These are phyloP conservation scores for Aeoliscus strigatus DNA, from an alignment of 2,797 vertebrate species.

Conservation along the genomic window DNA sequence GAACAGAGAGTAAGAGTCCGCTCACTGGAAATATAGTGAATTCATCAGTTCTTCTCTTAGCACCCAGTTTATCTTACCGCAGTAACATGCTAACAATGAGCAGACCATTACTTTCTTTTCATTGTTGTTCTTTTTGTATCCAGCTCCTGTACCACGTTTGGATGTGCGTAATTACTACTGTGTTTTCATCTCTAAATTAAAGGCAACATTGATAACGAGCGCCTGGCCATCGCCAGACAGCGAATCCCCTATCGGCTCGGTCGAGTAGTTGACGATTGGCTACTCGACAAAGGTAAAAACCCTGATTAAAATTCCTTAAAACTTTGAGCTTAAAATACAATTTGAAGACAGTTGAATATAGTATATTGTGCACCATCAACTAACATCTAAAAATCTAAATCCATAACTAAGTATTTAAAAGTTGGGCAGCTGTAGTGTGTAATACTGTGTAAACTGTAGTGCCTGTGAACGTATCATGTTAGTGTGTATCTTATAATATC, in stretches of 20 bases:
- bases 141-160: constrained; percentile 77
- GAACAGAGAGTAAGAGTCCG: constrained; percentile 78
- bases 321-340: constrained; percentile 84
- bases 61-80: constrained; percentile 43
- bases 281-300: constrained; percentile 99
- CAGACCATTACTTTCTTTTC: constrained; percentile 78
- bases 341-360: constrained; percentile 91
- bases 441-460: constrained; percentile 99
- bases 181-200: constrained; percentile 89
- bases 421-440: constrained; percentile 97
- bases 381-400: constrained; percentile 99
- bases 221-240: constrained; percentile 99
- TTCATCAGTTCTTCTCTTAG: constrained; percentile 47
- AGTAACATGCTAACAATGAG: constrained; percentile 63
- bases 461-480: constrained; percentile 75
- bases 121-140: constrained; percentile 79
- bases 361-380: constrained; percentile 97
- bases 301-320: constrained; percentile 99
- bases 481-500: constrained; percentile 94
- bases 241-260: constrained; percentile 99
- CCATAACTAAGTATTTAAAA: constrained; percentile 98
- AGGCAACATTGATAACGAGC: constrained; percentile 99
- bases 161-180: constrained; percentile 80
- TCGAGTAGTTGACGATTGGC: constrained; percentile 99
- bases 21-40: constrained; percentile 63